Base-by-base conservation (phyloP, 1,140 invertebrate species). In the Triops cancriformis region DNA sequence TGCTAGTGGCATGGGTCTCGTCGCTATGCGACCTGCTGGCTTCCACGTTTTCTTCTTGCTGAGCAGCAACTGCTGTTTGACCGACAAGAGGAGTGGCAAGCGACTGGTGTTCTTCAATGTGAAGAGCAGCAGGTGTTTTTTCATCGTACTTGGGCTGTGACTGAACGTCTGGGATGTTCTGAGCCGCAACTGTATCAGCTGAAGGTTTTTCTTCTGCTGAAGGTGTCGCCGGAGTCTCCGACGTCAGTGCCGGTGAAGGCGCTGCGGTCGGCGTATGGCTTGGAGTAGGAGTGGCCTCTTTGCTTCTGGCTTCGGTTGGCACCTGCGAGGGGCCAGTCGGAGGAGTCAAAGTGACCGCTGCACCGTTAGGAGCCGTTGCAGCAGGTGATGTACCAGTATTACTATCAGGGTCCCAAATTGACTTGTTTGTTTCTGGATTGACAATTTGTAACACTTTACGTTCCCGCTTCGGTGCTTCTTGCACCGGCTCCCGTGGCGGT, bases 31-130 rank as follows among this genome's bases (percentile, higher is more conserved):
- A 23, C 51, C 51, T 64, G 51, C 14, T 23, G 23, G 51, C 18
- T 64, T 64, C 51, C 14, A 23, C 0, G 31, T 37, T 37, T 23
- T 64, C 51, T 64, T 64, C 51, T 14, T 64, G 10, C 18, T 18
- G 51, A 64, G 51, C 51, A 64, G 51, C 10, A 64, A 64, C 51
- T n/a, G 51, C 51, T 64, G 51, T n/a, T 64, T 64, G 51, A 64
- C 51, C 18, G 51, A 64, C 23, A 64, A 14, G 51, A 23, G 14
- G 18, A 9, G 51, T 64, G 51, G 51, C 51, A 64, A 64, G 10
- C 51, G 51, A 9, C 51, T 64, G 51, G 23, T 9, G 51, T 64
- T 64, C 51, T 64, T 64, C 51, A 64, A 64, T 64, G 2, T 64
- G 51, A 64, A 64, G 51, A 64, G 51, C 5, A 64, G 51, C 18